A percentile compares a stretch with the other conserved stretches of the same genome.
These are phyloP conservation scores for Tapirus terrestris DNA, from an alignment of 2,113 vertebrate species.

Conservation along the genomic window DNA sequence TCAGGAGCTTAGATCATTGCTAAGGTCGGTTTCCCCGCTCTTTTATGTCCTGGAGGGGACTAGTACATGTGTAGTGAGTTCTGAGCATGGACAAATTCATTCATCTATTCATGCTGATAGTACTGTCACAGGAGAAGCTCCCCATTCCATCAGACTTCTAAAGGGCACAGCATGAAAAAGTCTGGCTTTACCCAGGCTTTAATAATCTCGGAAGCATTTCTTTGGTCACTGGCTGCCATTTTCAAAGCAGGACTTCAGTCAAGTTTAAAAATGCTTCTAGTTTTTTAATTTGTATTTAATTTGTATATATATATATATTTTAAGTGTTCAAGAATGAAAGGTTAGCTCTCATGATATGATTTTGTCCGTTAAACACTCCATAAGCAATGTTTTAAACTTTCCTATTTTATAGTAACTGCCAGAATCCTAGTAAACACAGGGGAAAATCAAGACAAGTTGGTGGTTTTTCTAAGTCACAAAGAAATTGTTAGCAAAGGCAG, in stretches of 20 bases:
- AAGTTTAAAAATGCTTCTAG: conserved; percentile 74
- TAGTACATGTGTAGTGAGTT: conserved; percentile 84
- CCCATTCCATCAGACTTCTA: conserved; percentile 76
- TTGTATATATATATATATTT: neutral
- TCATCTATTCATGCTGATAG: conserved; percentile 83
- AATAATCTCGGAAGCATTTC: conserved; percentile 66
- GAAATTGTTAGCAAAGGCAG: conserved; percentile 19
- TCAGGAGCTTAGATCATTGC: conserved; percentile 64
- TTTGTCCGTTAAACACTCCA: neutral
- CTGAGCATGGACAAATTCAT: conserved; percentile 82
- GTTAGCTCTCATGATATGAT: conserved; percentile 8
- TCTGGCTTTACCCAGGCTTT: conserved; percentile 70
- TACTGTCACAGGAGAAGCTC: conserved; percentile 78
- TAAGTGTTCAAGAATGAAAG: conserved; percentile 43
- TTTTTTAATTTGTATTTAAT: conserved; percentile 56
- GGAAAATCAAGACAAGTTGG: neutral
- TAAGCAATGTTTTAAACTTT: conserved; percentile 52
- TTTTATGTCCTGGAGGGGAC: conserved; percentile 74
- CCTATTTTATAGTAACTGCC: conserved; percentile 31
- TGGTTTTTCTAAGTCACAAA: conserved; percentile 36
- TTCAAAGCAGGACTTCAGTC: conserved; percentile 65
- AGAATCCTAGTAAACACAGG: conserved; percentile 44
- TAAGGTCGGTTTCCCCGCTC: conserved; percentile 76
- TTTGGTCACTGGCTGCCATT: conserved; percentile 61
- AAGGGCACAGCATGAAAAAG: conserved; percentile 66